Evolutionary conservation across 2,888 invertebrate genomes (phyloP).

Genomic region (Stenurella melanura): DNA sequence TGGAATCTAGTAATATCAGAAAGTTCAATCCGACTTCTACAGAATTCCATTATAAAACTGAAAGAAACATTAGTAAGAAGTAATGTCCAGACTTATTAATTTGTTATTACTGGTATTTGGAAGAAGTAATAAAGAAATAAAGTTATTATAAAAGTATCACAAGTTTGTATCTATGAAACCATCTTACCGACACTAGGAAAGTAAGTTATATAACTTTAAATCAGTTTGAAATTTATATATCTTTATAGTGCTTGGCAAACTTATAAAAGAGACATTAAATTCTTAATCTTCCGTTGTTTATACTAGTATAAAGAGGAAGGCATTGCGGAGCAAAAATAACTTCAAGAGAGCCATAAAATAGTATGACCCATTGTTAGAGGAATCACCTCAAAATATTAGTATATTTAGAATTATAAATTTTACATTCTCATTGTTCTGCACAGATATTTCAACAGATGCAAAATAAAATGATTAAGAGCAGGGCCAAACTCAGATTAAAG

Average conservation of each 20-base stretch:
- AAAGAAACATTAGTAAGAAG: too few relatives aligned
- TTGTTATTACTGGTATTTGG: too few relatives aligned
- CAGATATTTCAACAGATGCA: neutral
- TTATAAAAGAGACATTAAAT: constrained; percentile 24
- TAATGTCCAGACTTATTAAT: too few relatives aligned
- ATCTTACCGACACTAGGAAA: neutral
- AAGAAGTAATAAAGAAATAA: neutral
- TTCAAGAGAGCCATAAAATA: neutral
- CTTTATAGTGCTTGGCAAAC: constrained; percentile 15
- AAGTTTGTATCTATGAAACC: constrained; percentile 7
- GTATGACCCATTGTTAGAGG: neutral
- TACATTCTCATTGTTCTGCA: constrained; percentile 12
- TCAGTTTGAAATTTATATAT: constrained; percentile 21
- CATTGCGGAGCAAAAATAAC: neutral
- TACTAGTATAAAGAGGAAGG: neutral
- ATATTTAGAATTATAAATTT: neutral
- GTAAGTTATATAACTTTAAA: constrained; percentile 21
- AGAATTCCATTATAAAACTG: too few relatives aligned
- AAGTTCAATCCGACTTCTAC: too few relatives aligned
- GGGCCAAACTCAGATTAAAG: too few relatives aligned
- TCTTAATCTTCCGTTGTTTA: constrained; percentile 11
- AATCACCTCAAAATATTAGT: too few relatives aligned
- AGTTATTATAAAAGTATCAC: constrained; percentile 10
- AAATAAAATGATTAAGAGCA: neutral
- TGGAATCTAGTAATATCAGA: too few relatives aligned